These are phyloP conservation scores for Datnioides undecimradiatus DNA, from an alignment of 2,113 vertebrate genomes.

Conservation along the genomic window DNA sequence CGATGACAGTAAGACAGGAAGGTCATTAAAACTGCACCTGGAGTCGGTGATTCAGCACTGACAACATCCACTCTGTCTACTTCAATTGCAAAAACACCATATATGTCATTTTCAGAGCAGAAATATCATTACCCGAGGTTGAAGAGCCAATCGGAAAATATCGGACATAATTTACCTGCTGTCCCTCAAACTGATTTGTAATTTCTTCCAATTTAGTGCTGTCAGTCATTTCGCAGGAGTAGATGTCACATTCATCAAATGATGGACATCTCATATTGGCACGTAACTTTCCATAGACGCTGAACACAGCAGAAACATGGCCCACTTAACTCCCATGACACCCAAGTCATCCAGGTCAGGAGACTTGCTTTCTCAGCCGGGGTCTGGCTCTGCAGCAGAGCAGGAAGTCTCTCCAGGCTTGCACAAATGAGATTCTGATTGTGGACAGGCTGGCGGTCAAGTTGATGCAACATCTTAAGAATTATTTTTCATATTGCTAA, in stretches of 20 bases:
- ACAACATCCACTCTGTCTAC: background rate
- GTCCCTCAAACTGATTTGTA: slow-evolving; percentile 59
- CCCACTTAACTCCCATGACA: slow-evolving; percentile 45
- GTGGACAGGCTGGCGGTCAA: too few species aligned
- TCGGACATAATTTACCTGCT: slow-evolving; percentile 52
- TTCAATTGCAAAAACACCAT: slow-evolving; percentile 21
- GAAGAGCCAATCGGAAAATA: slow-evolving; percentile 12
- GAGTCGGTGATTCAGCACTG: slow-evolving; percentile 1
- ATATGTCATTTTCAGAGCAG: slow-evolving; percentile 22
- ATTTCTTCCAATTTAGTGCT: slow-evolving; percentile 67
- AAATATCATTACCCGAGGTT: slow-evolving; percentile 40
- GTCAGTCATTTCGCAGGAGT: slow-evolving; percentile 64
- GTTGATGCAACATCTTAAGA: too few species aligned
- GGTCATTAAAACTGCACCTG: slow-evolving; percentile 42
- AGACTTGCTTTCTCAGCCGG: background rate
- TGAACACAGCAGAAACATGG: slow-evolving; percentile 33
- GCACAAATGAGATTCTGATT: background rate
- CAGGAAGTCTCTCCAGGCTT: background rate
- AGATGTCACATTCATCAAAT: slow-evolving; percentile 56
- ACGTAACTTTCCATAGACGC: slow-evolving; percentile 13
- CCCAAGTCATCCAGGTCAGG: background rate
- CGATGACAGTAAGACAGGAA: slow-evolving; percentile 33
- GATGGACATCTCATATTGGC: slow-evolving; percentile 59
- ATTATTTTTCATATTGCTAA: too few species aligned
- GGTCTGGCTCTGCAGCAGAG: background rate